phyloP scores from a whole-genome alignment of 2,888 invertebrate genomes.

The Melangyna quadrimaculata region DNA sequence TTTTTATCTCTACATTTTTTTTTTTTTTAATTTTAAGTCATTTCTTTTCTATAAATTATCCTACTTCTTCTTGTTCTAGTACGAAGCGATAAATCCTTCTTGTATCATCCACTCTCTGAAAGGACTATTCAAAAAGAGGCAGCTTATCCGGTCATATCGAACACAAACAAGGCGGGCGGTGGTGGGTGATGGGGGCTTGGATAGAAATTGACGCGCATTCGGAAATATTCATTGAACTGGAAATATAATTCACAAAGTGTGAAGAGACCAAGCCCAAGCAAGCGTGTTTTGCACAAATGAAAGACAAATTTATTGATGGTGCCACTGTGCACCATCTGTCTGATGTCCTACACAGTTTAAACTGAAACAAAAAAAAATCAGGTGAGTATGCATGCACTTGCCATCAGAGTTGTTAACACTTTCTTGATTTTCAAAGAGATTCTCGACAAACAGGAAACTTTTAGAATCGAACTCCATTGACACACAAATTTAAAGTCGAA shows the following conservation, averaged over 20 bases:
- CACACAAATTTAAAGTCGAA: slow-evolving; percentile 58
- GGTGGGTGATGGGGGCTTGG: background rate
- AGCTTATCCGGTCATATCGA: background rate
- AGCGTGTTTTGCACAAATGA: slow-evolving; percentile 58
- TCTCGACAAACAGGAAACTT: background rate
- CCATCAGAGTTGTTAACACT: slow-evolving; percentile 9
- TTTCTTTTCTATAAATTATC: background rate
- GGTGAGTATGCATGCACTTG: background rate
- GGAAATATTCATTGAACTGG: slow-evolving; percentile 63
- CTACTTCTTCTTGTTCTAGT: background rate
- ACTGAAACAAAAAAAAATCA: background rate
- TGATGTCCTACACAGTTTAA: background rate
- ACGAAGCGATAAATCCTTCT: slow-evolving; percentile 7
- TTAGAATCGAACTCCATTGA: slow-evolving; percentile 38
- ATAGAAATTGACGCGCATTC: background rate
- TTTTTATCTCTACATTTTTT: background rate
- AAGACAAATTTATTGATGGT: slow-evolving; percentile 56
- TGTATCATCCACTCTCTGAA: background rate
- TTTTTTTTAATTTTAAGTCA: background rate
- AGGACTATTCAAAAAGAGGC: background rate
- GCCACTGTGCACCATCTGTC: background rate
- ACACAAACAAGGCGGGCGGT: no score
- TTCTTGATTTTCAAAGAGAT: background rate
- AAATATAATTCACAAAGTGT: slow-evolving; percentile 64
- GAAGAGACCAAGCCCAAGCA: slow-evolving; percentile 13